Evolutionary conservation across 2,888 invertebrate genomes (phyloP).

Genomic region (Aricia artaxerxes): DNA sequence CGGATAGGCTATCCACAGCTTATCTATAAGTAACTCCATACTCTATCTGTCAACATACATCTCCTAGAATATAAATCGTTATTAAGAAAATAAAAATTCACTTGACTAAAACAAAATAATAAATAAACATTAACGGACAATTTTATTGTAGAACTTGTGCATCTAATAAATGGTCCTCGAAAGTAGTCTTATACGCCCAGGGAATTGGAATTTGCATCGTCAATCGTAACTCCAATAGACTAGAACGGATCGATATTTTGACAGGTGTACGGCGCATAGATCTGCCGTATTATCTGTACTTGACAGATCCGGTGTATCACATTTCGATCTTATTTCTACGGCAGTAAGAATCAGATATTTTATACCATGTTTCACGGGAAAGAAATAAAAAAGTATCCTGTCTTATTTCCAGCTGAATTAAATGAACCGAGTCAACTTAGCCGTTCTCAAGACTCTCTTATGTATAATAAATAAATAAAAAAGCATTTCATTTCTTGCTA

Average conservation of each 20-base stretch:
- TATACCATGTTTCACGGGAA: background rate
- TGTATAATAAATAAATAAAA: no score
- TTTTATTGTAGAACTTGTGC: background rate
- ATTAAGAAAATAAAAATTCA: background rate
- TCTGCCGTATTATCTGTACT: background rate
- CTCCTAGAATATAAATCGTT: background rate
- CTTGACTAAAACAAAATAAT: background rate
- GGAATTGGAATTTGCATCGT: constrained; percentile 30
- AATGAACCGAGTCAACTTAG: no score
- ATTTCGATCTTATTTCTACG: background rate
- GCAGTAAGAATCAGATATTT: background rate
- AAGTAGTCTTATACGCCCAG: background rate
- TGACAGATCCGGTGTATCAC: background rate
- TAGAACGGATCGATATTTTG: constrained; percentile 26
- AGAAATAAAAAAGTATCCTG: background rate
- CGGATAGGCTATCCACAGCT: no score
- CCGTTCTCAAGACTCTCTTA: no score
- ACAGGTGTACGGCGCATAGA: background rate
- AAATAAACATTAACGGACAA: background rate
- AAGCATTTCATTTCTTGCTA: no score
- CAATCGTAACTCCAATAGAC: constrained; percentile 16
- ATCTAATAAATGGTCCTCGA: constrained; percentile 19
- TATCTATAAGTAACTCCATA: no score
- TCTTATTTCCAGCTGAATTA: background rate
- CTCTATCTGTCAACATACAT: no score